These are phyloP conservation scores for Leucophenga maculata DNA, from an alignment of 2,888 invertebrate genomes.

Conservation along the genomic window DNA sequence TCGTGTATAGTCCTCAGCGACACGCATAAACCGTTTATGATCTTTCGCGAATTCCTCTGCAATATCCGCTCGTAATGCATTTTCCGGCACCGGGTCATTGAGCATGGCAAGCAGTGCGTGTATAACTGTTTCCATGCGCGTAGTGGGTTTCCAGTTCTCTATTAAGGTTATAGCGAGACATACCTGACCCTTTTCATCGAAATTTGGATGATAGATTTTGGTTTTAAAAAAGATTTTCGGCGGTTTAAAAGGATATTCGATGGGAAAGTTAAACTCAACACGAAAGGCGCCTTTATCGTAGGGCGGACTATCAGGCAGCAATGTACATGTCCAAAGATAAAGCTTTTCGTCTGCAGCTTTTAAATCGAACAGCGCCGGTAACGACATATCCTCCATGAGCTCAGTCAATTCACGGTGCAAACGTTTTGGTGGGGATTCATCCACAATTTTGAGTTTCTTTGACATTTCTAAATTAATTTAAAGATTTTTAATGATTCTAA, in stretches of 20 bases:
- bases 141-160: conserved; percentile 99
- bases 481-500: not conserved
- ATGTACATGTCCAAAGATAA: conserved; percentile 94
- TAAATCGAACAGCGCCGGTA: conserved; percentile 88
- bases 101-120: conserved; percentile 96
- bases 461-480: not conserved
- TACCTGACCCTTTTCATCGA: conserved; percentile 98
- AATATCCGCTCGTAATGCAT: conserved; percentile 93
- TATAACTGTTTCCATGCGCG: conserved; percentile 98
- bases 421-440: conserved; percentile 53
- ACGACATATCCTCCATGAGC: conserved; percentile 85
- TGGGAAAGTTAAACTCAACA: conserved; percentile 97
- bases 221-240: conserved; percentile 98
- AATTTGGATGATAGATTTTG: conserved; percentile 99
- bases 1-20: conserved; percentile 97
- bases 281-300: conserved; percentile 99
- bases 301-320: conserved; percentile 96
- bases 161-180: conserved; percentile 97
- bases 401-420: conserved; percentile 86
- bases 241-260: conserved; percentile 99
- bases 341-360: conserved; percentile 95
- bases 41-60: conserved; percentile 97
- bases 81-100: conserved; percentile 98
- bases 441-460: not conserved
- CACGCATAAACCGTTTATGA: conserved; percentile 95